A percentile compares a stretch with the other conserved stretches of the same genome.
Evolutionary conservation across 2,888 invertebrate genomes (phyloP).

Genomic region (Calameuta idolon): DNA sequence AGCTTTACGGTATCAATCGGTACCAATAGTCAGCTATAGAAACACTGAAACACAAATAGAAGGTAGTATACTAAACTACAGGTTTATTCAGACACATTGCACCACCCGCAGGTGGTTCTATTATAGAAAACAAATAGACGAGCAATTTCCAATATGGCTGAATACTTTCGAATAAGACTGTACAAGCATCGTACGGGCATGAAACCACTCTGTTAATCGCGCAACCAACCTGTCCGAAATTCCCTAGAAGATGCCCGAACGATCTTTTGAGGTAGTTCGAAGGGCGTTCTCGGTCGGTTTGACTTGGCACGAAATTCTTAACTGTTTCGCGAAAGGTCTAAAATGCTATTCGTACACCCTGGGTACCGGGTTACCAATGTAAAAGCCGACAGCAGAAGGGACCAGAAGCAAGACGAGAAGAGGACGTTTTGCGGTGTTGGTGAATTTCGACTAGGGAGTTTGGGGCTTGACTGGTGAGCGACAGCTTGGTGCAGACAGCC

Average conservation of each 20-base stretch:
- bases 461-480: conserved; percentile 35
- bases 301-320: not conserved
- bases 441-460: conserved; percentile 31
- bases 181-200: not conserved
- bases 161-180: not conserved
- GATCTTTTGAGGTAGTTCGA: not conserved
- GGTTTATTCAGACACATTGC: not conserved
- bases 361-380: not conserved
- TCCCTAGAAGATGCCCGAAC: not conserved
- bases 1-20: not conserved
- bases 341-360: not conserved
- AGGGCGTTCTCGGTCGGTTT: not conserved
- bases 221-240: not conserved
- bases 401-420: not conserved
- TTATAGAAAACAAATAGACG: not conserved
- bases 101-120: not conserved
- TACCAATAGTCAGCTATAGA: not conserved
- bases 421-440: conserved; percentile 27
- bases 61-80: not conserved
- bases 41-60: not conserved
- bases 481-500: conserved; percentile 36
- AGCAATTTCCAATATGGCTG: not conserved
- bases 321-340: not conserved
- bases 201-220: not conserved
- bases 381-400: not conserved